Evolutionary conservation across 2,888 invertebrate genomes (phyloP).

Genomic region (Galerucella pusilla): DNA sequence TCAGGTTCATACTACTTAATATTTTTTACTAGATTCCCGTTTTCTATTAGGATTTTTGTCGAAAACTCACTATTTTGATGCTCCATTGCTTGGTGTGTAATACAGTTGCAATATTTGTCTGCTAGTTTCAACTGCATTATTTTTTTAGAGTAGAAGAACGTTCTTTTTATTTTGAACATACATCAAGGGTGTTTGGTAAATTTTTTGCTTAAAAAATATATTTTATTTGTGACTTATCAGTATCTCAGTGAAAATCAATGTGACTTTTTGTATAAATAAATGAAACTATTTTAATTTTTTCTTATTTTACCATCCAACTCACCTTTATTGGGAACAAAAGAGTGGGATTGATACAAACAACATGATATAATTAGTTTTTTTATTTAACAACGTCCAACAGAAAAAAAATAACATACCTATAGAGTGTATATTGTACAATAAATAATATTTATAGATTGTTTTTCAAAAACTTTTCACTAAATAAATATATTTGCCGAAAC

Average conservation of each 20-base stretch:
- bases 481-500: neutral
- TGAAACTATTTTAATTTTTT: neutral
- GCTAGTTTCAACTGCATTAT: no score
- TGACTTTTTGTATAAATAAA: neutral
- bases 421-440: neutral
- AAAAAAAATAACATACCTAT: conserved; percentile 1
- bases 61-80: no score
- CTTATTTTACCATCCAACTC: no score
- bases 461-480: neutral
- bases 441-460: neutral
- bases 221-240: neutral
- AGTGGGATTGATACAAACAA: neutral
- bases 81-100: no score
- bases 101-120: no score
- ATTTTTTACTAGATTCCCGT: no score
- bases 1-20: no score
- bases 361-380: neutral
- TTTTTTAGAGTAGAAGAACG: no score
- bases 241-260: neutral
- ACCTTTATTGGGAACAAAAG: neutral
- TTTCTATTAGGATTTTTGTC: no score
- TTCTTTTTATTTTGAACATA: no score
- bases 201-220: neutral
- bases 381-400: neutral
- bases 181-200: neutral